Evolutionary conservation across 2,888 invertebrate genomes (phyloP).

Genomic region (Drosophila picticornis): DNA sequence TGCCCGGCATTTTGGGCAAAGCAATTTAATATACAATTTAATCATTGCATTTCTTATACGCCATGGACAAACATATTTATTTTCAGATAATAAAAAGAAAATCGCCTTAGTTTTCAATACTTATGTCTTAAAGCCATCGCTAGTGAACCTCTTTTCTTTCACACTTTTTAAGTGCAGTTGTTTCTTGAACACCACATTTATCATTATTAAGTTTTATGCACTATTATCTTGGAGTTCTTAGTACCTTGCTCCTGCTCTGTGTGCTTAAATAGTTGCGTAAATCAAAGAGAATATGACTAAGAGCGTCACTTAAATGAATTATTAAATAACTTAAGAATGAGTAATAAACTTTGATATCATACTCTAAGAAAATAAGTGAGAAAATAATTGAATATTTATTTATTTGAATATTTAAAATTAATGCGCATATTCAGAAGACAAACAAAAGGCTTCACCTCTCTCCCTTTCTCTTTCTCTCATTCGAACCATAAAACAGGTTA

Average conservation of each 20-base stretch:
- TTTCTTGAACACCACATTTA: slow-evolving; percentile 48
- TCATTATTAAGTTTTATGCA: slow-evolving; percentile 44
- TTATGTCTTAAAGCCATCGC: neutral
- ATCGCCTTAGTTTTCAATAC: neutral
- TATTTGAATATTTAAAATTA: neutral
- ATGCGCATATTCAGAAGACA: neutral
- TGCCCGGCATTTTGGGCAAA: slow-evolving; percentile 5
- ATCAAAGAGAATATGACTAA: slow-evolving; percentile 46
- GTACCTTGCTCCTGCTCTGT: slow-evolving; percentile 14
- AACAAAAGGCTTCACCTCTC: neutral
- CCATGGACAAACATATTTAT: neutral
- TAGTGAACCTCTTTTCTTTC: neutral
- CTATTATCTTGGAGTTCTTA: slow-evolving; percentile 3
- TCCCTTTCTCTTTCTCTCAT: neutral
- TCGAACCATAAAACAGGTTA: neutral
- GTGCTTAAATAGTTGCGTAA: slow-evolving; percentile 47
- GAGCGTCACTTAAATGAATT: neutral
- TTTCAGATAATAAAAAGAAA: neutral
- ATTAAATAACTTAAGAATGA: neutral
- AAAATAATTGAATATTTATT: neutral
- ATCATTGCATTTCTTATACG: slow-evolving; percentile 14
- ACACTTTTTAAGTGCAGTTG: slow-evolving; percentile 20
- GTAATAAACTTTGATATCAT: neutral
- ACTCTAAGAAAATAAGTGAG: neutral
- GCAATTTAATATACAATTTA: slow-evolving; percentile 45